phyloP scores from a whole-genome alignment of 2,888 invertebrate species.

The Parelbella ahira region DNA sequence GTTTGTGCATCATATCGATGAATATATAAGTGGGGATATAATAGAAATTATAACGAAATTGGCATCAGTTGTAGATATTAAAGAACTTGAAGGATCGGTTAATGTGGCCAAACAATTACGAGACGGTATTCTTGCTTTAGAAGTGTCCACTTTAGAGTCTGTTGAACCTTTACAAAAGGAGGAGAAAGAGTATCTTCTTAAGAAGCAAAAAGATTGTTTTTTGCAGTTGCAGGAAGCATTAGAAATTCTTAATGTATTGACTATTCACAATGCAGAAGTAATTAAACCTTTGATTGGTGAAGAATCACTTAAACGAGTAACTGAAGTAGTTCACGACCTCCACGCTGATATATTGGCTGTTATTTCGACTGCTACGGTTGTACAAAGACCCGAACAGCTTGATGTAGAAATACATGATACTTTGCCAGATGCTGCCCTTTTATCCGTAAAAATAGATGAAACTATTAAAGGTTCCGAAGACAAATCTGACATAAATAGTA shows the following conservation, averaged over 20 bases:
- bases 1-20: constrained; percentile 43
- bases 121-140: constrained; percentile 30
- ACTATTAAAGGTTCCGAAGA: background rate
- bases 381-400: background rate
- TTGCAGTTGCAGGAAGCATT: constrained; percentile 33
- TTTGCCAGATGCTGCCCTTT: too few species aligned
- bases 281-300: constrained; percentile 31
- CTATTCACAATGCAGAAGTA: constrained; percentile 32
- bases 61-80: constrained; percentile 31
- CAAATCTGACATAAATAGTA: too few species aligned
- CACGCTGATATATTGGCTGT: constrained; percentile 41
- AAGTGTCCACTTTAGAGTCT: constrained; percentile 11
- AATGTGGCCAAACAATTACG: constrained; percentile 42
- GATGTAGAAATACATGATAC: too few species aligned
- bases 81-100: constrained; percentile 39
- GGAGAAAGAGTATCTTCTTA: too few species aligned
- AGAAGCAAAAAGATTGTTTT: constrained; percentile 34
- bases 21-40: constrained; percentile 43
- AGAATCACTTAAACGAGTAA: constrained; percentile 38
- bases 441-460: too few species aligned
- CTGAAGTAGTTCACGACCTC: constrained; percentile 42
- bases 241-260: constrained; percentile 5
- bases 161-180: constrained; percentile 3
- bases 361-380: constrained; percentile 16
- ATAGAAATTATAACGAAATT: constrained; percentile 38